Evolutionary conservation across 2,113 vertebrate genomes (phyloP).

Genomic region (Brachypteracias leptosomus): DNA sequence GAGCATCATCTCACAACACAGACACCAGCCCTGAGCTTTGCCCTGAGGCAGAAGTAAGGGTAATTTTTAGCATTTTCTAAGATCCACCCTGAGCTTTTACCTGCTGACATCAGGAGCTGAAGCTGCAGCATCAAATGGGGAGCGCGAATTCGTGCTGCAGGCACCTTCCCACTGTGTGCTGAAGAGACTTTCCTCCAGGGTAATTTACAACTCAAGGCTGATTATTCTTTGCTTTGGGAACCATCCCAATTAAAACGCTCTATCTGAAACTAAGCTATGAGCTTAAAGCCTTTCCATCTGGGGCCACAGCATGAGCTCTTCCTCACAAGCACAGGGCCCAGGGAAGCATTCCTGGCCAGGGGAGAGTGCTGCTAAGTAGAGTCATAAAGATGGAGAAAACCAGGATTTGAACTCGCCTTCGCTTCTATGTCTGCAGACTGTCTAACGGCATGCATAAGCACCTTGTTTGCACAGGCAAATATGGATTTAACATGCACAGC

Average conservation of each 20-base stretch:
- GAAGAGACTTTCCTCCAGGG: not conserved
- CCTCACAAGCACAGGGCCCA: not conserved
- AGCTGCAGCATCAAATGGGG: not conserved
- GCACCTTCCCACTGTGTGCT: not conserved
- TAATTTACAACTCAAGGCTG: constrained; percentile 35
- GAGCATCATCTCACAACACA: accelerated
- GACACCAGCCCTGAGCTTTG: not conserved
- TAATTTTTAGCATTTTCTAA: not conserved
- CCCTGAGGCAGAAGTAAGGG: not conserved
- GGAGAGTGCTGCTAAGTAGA: not conserved
- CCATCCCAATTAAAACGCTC: constrained; percentile 29
- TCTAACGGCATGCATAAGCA: constrained; percentile 42
- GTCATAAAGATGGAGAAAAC: not conserved
- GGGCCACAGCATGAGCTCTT: not conserved
- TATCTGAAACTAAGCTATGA: not conserved
- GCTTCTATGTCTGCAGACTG: not conserved
- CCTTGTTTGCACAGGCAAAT: constrained; percentile 47
- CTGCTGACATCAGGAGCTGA: not conserved
- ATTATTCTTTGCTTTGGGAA: constrained; percentile 49
- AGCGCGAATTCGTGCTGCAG: not conserved
- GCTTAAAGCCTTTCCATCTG: not conserved
- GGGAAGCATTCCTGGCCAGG: not conserved
- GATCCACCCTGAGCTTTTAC: not conserved
- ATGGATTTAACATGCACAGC: constrained; percentile 48
- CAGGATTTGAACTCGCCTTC: not conserved